Evolutionary conservation across 2,113 vertebrate genomes (phyloP).

Genomic region (Zapus hudsonius): DNA sequence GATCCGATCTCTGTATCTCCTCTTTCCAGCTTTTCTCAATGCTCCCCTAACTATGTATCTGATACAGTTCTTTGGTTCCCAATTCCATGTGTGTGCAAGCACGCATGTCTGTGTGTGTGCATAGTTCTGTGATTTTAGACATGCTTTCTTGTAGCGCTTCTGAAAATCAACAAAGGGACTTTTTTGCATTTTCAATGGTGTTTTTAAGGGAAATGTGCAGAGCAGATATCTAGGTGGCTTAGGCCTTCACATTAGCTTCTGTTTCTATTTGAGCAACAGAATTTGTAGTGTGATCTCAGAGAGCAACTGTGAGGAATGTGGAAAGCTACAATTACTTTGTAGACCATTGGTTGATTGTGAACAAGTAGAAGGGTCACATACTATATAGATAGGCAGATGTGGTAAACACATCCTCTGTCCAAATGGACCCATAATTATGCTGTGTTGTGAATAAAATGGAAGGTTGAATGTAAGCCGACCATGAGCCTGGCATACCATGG

Average conservation of each 20-base stretch:
- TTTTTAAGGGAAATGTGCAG: slow-evolving; percentile 70
- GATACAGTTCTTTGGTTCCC: slow-evolving; percentile 74
- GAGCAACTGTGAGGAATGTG: slow-evolving; percentile 46
- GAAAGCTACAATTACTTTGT: neutral
- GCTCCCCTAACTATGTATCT: slow-evolving; percentile 79
- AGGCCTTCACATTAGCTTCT: neutral
- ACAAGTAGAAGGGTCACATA: slow-evolving; percentile 20
- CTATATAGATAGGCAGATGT: slow-evolving; percentile 47
- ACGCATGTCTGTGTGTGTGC: slow-evolving; percentile 70
- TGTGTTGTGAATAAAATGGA: slow-evolving; percentile 70
- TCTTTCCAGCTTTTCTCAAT: slow-evolving; percentile 70
- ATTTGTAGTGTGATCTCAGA: slow-evolving; percentile 51
- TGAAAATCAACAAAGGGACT: slow-evolving; percentile 73
- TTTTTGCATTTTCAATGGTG: slow-evolving; percentile 60
- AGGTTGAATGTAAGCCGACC: too few relatives aligned
- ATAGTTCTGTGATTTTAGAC: slow-evolving; percentile 86
- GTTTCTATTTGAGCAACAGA: slow-evolving; percentile 39
- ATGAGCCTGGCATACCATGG: neutral
- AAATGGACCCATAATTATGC: slow-evolving; percentile 23
- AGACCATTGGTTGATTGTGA: slow-evolving; percentile 60
- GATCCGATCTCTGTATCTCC: slow-evolving; percentile 71
- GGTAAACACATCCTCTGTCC: slow-evolving; percentile 24
- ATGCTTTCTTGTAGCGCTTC: slow-evolving; percentile 87
- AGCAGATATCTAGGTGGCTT: slow-evolving; percentile 42
- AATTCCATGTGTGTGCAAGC: slow-evolving; percentile 64